Percentiles rank a stretch among this genome's conserved stretches.
phyloP scores from a whole-genome alignment of 2,113 vertebrate species.

The Orcinus orca region DNA sequence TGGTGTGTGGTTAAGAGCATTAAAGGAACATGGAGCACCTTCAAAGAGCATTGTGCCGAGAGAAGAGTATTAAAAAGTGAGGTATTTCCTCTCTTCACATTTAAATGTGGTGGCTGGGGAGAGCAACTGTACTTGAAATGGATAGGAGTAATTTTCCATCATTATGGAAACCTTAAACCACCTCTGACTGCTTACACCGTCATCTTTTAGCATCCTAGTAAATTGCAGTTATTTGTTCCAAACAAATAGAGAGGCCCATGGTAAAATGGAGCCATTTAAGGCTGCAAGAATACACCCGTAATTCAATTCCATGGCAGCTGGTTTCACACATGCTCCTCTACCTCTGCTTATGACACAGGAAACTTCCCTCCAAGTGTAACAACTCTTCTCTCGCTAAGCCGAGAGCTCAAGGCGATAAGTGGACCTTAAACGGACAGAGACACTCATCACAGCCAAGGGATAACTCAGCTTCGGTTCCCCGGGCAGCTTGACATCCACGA shows the following conservation, averaged over 20 bases:
- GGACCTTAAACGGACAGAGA: conserved; percentile 66
- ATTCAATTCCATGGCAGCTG: conserved; percentile 87
- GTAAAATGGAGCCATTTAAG: conserved; percentile 83
- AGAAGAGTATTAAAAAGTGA: conserved; percentile 66
- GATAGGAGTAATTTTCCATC: conserved; percentile 82
- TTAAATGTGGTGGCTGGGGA: conserved; percentile 67
- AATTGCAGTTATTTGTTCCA: conserved; percentile 86
- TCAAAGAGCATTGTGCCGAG: conserved; percentile 42
- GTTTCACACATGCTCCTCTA: conserved; percentile 80
- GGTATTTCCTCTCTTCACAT: conserved; percentile 58
- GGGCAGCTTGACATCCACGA: neutral
- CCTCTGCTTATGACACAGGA: conserved; percentile 67
- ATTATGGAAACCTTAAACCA: conserved; percentile 83
- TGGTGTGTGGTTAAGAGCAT: conserved; percentile 33
- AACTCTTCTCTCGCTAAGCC: conserved; percentile 62
- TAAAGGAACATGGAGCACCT: conserved; percentile 50
- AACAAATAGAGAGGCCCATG: conserved; percentile 80
- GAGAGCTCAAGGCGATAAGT: conserved; percentile 60
- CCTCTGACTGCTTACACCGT: conserved; percentile 74
- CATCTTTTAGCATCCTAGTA: conserved; percentile 77
- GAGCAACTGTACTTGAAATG: conserved; percentile 70
- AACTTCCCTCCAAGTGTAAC: conserved; percentile 64
- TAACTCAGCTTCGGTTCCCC: conserved; percentile 44
- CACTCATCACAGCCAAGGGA: conserved; percentile 49
- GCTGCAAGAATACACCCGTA: conserved; percentile 83